A percentile compares a stretch with the other conserved stretches of the same genome.
These are phyloP conservation scores for Pandemis corylana DNA, from an alignment of 2,888 invertebrate species.

Conservation along the genomic window DNA sequence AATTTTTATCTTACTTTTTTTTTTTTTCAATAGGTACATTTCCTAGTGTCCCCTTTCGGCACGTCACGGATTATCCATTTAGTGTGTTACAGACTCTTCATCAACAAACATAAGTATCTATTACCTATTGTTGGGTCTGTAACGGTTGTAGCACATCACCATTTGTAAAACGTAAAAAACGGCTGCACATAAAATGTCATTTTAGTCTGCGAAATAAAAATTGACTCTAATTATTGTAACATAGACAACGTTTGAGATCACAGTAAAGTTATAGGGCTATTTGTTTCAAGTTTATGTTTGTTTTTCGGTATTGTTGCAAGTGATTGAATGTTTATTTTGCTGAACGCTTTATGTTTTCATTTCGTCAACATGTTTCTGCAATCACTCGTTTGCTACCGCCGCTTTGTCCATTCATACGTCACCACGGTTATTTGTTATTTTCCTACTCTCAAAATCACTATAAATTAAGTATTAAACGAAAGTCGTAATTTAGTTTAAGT, in stretches of 20 bases:
- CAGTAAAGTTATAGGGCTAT: conserved; percentile 5
- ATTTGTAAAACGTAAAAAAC: no score
- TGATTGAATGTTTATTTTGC: conserved; percentile 29
- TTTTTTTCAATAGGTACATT: no score
- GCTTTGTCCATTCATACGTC: conserved; percentile 26
- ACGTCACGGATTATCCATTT: no score
- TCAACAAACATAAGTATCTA: no score
- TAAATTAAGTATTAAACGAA: neutral
- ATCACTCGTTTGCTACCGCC: conserved; percentile 28
- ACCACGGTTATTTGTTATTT: conserved; percentile 2
- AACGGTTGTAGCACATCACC: no score
- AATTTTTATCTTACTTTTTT: no score
- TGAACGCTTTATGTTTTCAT: conserved; percentile 29
- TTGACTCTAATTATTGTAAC: neutral
- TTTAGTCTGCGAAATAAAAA: no score
- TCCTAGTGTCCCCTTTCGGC: no score
- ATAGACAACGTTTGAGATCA: conserved; percentile 17
- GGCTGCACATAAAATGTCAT: no score
- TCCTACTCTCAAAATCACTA: neutral
- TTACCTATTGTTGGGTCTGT: no score
- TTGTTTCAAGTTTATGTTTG: neutral
- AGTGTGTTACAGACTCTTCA: no score
- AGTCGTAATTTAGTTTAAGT: neutral
- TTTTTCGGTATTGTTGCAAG: conserved; percentile 20
- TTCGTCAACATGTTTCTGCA: conserved; percentile 30